Evolutionary conservation across 2,888 invertebrate species (phyloP).

Genomic region (Trissolcus brochymenae): DNA sequence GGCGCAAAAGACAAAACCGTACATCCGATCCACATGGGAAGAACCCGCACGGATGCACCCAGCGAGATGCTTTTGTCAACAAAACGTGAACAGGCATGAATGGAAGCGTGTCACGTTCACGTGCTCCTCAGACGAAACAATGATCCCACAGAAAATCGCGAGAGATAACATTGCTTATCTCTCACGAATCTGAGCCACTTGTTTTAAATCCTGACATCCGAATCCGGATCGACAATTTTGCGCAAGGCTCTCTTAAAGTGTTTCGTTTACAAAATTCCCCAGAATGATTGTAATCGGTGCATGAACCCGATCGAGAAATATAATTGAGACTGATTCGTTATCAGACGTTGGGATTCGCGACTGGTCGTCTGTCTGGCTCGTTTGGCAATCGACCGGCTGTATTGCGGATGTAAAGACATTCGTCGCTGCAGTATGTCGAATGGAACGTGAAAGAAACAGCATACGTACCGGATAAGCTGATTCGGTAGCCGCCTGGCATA

Average conservation of each 20-base stretch:
- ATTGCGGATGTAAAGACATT: neutral
- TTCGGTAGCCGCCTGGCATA: constrained; percentile 20
- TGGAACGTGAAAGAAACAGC: neutral
- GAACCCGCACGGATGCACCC: constrained; percentile 7
- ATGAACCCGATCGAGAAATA: too few species aligned
- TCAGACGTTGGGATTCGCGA: too few species aligned
- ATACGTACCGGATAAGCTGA: constrained; percentile 44
- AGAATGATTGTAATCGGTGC: too few species aligned
- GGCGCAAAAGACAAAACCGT: constrained; percentile 13
- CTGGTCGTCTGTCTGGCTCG: too few species aligned
- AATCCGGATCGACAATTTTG: neutral
- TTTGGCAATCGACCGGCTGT: too few species aligned
- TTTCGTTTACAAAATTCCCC: too few species aligned
- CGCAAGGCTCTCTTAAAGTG: too few species aligned
- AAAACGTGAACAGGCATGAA: constrained; percentile 1
- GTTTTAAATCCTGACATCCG: constrained; percentile 10
- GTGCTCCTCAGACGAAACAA: constrained; percentile 28
- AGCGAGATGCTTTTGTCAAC: constrained; percentile 23
- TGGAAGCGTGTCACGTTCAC: constrained; percentile 30
- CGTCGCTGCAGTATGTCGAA: neutral
- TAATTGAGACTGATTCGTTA: too few species aligned
- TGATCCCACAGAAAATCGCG: constrained; percentile 21
- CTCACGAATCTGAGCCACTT: constrained; percentile 15
- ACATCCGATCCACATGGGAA: constrained; percentile 7
- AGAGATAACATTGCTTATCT: constrained; percentile 29